Percentiles rank a stretch among this genome's conserved stretches.
Conservation (phyloP, 2,113 vertebrate genomes). For the Semicossyphus pulcher region DNA sequence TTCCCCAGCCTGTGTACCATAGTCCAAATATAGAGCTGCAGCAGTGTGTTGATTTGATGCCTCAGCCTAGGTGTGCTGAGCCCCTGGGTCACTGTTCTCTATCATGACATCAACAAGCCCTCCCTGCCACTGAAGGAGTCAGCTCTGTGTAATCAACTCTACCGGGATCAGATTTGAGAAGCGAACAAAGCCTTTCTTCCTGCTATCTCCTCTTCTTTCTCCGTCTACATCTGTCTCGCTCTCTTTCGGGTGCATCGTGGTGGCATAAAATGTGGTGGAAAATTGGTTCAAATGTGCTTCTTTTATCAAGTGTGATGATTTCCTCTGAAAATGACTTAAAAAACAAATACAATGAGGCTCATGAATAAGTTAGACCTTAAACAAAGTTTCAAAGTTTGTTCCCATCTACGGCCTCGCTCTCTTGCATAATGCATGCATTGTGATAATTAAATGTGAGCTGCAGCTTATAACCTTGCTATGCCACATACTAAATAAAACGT, state of each 20-base stretch:
- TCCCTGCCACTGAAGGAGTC: conserved; percentile 43
- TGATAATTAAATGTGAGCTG: background rate
- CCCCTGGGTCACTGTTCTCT: conserved; percentile 57
- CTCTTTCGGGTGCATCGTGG: background rate
- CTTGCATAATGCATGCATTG: background rate
- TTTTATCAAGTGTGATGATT: background rate
- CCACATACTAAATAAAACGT: background rate
- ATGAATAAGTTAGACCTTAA: background rate
- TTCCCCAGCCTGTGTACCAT: conserved; percentile 17
- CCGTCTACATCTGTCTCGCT: background rate
- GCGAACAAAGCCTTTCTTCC: conserved; percentile 43
- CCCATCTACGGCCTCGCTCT: background rate
- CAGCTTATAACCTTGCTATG: background rate
- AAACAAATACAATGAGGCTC: background rate
- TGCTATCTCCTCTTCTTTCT: conserved; percentile 13
- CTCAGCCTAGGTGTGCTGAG: conserved; percentile 47
- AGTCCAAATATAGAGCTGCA: conserved; percentile 51
- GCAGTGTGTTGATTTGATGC: conserved; percentile 50
- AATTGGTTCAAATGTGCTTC: background rate
- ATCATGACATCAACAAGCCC: conserved; percentile 65
- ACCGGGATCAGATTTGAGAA: conserved; percentile 52
- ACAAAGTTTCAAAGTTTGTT: background rate
- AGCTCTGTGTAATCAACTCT: conserved; percentile 61
- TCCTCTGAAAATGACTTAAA: background rate
- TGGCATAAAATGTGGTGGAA: background rate